Percentiles rank a stretch among this genome's conserved stretches.
Evolutionary conservation across 64 coral and sea anemone species (phyloP).

Genomic region (Anthopleura sola): DNA sequence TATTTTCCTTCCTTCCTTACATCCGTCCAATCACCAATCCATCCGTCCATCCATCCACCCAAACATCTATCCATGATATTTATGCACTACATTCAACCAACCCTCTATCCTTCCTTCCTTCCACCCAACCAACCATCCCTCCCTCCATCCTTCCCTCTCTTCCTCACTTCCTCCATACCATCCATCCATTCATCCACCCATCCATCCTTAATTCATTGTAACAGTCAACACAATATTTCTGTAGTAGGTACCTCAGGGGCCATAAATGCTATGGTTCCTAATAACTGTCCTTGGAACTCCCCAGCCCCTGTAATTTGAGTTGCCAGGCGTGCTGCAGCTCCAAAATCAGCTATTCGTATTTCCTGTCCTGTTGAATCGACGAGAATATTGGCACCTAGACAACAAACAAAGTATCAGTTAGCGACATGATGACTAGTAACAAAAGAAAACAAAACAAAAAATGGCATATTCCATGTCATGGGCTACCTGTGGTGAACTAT

Average conservation of each 20-base stretch:
- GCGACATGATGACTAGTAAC: too few relatives aligned
- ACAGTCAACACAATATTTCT: neutral
- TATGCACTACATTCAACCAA: neutral
- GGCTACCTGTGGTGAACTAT: too few relatives aligned
- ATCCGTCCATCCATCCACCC: neutral
- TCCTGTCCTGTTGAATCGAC: constrained; percentile 95
- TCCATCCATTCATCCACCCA: neutral
- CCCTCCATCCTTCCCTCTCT: neutral
- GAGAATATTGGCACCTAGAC: constrained; percentile 86
- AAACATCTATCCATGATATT: neutral
- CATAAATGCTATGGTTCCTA: constrained; percentile 97
- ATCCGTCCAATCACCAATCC: too few relatives aligned
- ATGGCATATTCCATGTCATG: neutral
- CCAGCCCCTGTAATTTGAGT: constrained; percentile 88
- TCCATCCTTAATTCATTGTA: neutral
- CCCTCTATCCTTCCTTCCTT: neutral
- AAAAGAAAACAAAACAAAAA: neutral
- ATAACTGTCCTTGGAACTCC: constrained; percentile 91
- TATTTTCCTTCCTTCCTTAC: too few relatives aligned
- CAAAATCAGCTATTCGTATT: constrained; percentile 93
- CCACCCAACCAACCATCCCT: neutral
- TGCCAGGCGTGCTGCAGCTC: constrained; percentile 75
- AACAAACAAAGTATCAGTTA: neutral
- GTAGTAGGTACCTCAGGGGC: constrained; percentile 64
- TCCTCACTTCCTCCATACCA: too few relatives aligned